These are phyloP conservation scores for Holotrichia oblita DNA, from an alignment of 1,140 invertebrate genomes.

Conservation along the genomic window DNA sequence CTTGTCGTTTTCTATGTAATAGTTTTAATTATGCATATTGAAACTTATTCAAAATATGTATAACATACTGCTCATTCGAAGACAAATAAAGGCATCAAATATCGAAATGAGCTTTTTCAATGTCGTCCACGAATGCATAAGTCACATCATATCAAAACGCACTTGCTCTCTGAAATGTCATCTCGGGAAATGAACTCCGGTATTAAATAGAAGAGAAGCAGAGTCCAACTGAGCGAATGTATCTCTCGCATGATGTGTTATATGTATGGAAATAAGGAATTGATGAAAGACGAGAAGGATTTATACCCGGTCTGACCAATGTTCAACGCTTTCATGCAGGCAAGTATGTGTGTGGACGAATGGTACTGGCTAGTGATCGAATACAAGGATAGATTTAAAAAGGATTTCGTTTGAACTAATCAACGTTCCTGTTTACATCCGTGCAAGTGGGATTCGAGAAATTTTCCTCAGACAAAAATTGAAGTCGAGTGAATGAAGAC, in stretches of 20 bases:
- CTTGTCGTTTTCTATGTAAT: no score
- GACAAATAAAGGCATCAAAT: neutral
- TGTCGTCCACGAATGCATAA: neutral
- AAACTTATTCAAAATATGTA: no score
- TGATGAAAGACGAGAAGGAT: slow-evolving; percentile 57
- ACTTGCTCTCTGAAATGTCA: slow-evolving; percentile 20
- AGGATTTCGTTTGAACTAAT: slow-evolving; percentile 9
- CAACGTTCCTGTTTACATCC: neutral
- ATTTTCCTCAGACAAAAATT: neutral
- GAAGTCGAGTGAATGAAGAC: neutral
- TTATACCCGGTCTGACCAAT: slow-evolving; percentile 54
- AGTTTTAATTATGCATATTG: no score
- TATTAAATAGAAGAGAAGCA: slow-evolving; percentile 37
- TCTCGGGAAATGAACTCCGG: slow-evolving; percentile 31
- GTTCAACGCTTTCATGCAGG: neutral
- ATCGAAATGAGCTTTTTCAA: neutral
- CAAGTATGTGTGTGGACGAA: neutral
- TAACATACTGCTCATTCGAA: no score
- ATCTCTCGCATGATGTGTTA: slow-evolving; percentile 49
- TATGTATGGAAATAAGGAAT: slow-evolving; percentile 58
- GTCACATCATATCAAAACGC: slow-evolving; percentile 15
- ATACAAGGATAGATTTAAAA: slow-evolving; percentile 3
- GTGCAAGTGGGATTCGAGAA: neutral
- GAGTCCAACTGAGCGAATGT: slow-evolving; percentile 49
- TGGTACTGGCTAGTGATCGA: neutral